phyloP scores from a whole-genome alignment of 2,113 vertebrate species.

The Anguilla rostrata region DNA sequence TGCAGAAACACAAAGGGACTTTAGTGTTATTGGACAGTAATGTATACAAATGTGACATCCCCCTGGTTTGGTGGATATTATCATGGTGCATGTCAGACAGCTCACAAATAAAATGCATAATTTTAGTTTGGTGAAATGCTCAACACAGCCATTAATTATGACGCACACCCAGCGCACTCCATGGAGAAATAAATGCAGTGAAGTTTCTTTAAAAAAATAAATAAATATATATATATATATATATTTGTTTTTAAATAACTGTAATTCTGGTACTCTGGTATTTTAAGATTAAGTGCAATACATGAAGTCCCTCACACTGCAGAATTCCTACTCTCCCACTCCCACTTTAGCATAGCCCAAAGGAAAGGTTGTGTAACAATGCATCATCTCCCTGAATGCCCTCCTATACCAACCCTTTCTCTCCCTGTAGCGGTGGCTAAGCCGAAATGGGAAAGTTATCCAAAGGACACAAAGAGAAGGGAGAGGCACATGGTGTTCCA shows the following conservation, averaged over 20 bases:
- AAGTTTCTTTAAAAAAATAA: neutral
- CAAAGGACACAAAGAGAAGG: slow-evolving; percentile 32
- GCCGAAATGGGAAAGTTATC: slow-evolving; percentile 33
- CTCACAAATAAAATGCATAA: neutral
- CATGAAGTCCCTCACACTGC: neutral
- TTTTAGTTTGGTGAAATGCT: neutral
- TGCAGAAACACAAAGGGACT: neutral
- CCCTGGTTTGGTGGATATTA: neutral
- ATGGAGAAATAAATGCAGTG: neutral
- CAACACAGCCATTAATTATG: neutral
- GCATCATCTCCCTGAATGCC: slow-evolving; percentile 36
- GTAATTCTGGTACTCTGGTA: neutral
- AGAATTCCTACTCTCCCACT: neutral
- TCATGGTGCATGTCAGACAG: neutral
- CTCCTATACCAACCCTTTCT: slow-evolving; percentile 45
- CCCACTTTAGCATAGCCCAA: slow-evolving; percentile 24
- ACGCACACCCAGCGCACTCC: neutral
- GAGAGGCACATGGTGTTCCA: neutral
- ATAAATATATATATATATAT: neutral
- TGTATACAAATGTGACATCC: neutral
- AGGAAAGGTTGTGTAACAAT: slow-evolving; percentile 34
- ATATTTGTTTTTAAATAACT: too few relatives aligned
- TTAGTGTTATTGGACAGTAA: neutral
- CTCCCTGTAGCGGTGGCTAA: neutral
- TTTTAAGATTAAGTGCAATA: neutral